Evolutionary conservation across 1,140 invertebrate species (phyloP).

Genomic region (Hirudo medicinalis): DNA sequence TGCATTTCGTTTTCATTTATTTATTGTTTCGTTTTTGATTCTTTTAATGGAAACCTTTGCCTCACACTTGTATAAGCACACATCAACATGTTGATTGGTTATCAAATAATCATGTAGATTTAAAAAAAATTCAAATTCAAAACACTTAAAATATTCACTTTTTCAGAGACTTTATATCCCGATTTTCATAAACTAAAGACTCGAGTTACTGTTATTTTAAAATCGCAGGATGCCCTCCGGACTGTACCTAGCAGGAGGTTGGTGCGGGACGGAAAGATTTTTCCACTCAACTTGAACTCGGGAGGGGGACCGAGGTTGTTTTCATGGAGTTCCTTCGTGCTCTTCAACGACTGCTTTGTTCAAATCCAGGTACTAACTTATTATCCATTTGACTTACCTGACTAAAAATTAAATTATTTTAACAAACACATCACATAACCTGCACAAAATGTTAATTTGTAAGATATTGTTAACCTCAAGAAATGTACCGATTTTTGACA

Average conservation of each 20-base stretch:
- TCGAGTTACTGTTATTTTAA: background rate
- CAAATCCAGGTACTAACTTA: conserved; percentile 32
- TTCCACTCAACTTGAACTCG: conserved; percentile 52
- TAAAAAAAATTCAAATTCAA: background rate
- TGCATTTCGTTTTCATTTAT: background rate
- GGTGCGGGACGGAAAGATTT: conserved; percentile 58
- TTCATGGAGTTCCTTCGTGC: conserved; percentile 56
- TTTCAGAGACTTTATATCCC: background rate
- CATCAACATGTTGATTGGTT: background rate
- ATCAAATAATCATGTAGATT: background rate
- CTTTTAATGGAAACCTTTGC: background rate
- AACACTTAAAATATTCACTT: background rate
- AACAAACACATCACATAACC: too few species aligned
- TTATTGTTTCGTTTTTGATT: background rate
- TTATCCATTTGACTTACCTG: too few species aligned
- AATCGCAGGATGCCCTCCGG: conserved; percentile 31
- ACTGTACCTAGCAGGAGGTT: conserved; percentile 56
- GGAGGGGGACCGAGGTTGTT: conserved; percentile 46
- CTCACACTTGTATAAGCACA: background rate
- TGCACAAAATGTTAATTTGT: too few species aligned
- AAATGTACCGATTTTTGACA: background rate
- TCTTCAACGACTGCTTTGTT: conserved; percentile 42
- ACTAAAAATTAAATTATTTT: too few species aligned
- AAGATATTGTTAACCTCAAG: too few species aligned
- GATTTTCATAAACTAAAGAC: background rate